phyloP scores from a whole-genome alignment of 2,888 invertebrate species.

The Troides oblongomaculatus region DNA sequence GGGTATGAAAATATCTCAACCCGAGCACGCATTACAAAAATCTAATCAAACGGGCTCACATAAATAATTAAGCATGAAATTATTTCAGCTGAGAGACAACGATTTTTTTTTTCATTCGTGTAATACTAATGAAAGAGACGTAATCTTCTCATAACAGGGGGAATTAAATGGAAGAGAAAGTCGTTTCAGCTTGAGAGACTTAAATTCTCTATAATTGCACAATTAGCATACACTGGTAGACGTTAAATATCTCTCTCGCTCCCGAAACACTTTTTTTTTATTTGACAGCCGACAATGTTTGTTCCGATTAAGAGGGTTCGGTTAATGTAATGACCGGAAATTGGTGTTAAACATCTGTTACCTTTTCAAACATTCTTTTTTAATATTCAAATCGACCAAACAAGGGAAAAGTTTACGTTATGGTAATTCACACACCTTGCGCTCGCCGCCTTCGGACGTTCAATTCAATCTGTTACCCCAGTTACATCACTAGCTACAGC shows the following conservation, averaged over 20 bases:
- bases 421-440: no score
- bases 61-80: background rate
- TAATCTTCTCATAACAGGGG: slow-evolving; percentile 22
- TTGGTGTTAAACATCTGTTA: slow-evolving; percentile 12
- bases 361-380: no score
- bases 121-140: slow-evolving; percentile 20
- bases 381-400: no score
- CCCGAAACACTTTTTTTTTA: slow-evolving; percentile 16
- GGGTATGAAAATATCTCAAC: no score
- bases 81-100: background rate
- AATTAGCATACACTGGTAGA: slow-evolving; percentile 30
- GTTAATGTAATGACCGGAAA: slow-evolving; percentile 4
- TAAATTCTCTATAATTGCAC: slow-evolving; percentile 28
- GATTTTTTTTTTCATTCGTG: slow-evolving; percentile 16
- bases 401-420: no score
- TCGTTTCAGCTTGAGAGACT: slow-evolving; percentile 22
- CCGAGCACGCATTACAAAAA: no score
- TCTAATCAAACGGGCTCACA: background rate
- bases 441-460: no score
- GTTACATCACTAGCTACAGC: no score
- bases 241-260: slow-evolving; percentile 17
- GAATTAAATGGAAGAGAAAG: slow-evolving; percentile 19
- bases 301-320: slow-evolving; percentile 12
- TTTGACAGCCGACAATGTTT: slow-evolving; percentile 25
- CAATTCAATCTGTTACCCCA: no score